These are phyloP conservation scores for Pterostichus niger DNA, from an alignment of 2,888 invertebrate species.

Conservation along the genomic window DNA sequence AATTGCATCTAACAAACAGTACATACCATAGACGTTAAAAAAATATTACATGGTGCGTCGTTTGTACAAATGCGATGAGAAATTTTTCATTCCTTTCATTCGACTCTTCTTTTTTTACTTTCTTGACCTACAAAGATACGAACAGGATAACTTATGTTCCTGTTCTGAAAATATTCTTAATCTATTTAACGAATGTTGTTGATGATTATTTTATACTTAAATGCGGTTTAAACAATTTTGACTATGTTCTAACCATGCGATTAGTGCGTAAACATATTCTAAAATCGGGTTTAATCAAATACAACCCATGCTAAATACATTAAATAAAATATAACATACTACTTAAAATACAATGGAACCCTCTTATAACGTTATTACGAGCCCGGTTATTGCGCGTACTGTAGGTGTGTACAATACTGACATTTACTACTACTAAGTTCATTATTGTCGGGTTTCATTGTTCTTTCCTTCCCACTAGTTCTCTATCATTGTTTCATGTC, in stretches of 20 bases:
- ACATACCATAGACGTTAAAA: neutral
- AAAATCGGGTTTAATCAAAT: neutral
- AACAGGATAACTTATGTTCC: constrained; percentile 59
- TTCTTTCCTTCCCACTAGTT: too few species aligned
- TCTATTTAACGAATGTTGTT: neutral
- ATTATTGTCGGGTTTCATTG: too few species aligned
- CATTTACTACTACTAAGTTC: too few species aligned
- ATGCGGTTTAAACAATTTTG: neutral
- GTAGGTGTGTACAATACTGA: too few species aligned
- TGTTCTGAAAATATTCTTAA: constrained; percentile 53
- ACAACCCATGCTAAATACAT: neutral
- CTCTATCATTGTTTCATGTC: too few species aligned
- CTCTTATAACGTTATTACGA: too few species aligned
- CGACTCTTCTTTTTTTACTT: constrained; percentile 62
- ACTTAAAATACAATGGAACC: too few species aligned
- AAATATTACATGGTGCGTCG: constrained; percentile 9
- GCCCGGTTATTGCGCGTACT: too few species aligned
- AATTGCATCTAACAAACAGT: constrained; percentile 21
- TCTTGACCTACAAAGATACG: constrained; percentile 66
- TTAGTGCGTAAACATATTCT: neutral
- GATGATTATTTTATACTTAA: neutral
- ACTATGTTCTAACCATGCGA: constrained; percentile 45
- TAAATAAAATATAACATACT: too few species aligned
- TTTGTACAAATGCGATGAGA: constrained; percentile 33
- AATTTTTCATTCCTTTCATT: constrained; percentile 34